A percentile compares a stretch with the other conserved stretches of the same genome.
Conservation (phyloP, 2,888 invertebrate species). For the Chironomus riparius region DNA sequence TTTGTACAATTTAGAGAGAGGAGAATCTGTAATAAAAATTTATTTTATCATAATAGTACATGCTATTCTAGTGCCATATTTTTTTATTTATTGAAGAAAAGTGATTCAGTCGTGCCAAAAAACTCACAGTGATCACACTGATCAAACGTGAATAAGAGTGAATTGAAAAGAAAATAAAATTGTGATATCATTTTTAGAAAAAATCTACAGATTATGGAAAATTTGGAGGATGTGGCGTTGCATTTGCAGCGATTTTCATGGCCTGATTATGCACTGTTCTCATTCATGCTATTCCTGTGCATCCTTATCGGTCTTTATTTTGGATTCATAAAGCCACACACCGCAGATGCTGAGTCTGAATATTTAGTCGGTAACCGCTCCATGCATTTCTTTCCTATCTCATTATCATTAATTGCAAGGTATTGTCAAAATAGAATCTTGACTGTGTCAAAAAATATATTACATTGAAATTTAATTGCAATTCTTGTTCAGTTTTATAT, state of each 20-base stretch:
- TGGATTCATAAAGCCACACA: constrained; percentile 55
- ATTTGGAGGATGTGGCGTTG: constrained; percentile 37
- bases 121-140: constrained; percentile 11
- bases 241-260: constrained; percentile 39
- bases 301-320: constrained; percentile 69
- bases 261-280: constrained; percentile 41
- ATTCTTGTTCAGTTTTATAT: constrained; percentile 51
- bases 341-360: constrained; percentile 50
- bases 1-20: not conserved
- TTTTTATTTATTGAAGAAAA: not conserved
- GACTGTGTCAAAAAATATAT: not conserved
- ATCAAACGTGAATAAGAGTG: not conserved
- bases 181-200: not conserved
- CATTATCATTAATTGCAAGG: constrained; percentile 75
- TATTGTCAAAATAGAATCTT: constrained; percentile 33
- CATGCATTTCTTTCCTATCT: constrained; percentile 69
- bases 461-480: not conserved
- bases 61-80: constrained; percentile 8
- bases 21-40: not conserved
- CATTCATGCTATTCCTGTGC: constrained; percentile 61
- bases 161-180: not conserved
- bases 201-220: constrained; percentile 34
- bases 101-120: constrained; percentile 14
- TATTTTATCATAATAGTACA: not conserved
- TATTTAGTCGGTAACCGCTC: constrained; percentile 73